These are phyloP conservation scores for Apistogramma diplotaenia DNA, from an alignment of 2,113 vertebrate genomes.

Conservation along the genomic window DNA sequence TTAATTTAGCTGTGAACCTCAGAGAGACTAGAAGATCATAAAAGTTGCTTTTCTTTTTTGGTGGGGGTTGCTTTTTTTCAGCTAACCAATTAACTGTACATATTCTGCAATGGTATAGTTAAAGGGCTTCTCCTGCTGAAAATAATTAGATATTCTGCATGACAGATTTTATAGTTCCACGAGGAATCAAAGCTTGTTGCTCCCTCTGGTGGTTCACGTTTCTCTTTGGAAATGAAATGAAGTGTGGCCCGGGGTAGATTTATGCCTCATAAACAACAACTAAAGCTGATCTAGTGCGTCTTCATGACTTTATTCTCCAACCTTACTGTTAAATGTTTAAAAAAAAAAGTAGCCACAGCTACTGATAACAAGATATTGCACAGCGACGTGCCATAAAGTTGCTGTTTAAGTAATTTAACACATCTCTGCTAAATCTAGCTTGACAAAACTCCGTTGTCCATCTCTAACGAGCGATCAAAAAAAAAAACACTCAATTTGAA, in stretches of 20 bases:
- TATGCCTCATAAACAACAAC: not conserved
- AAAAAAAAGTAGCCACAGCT: not conserved
- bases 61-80: not conserved
- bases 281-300: not conserved
- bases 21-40: not conserved
- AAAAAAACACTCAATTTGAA: no score
- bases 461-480: no score
- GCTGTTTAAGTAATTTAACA: not conserved
- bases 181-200: slow-evolving; percentile 47
- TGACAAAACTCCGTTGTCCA: no score
- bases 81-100: not conserved
- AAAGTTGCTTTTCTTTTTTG: not conserved
- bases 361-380: not conserved
- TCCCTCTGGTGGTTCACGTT: slow-evolving; percentile 51
- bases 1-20: slow-evolving; percentile 31
- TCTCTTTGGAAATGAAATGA: slow-evolving; percentile 22
- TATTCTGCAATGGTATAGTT: not conserved
- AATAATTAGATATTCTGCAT: slow-evolving; percentile 21
- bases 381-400: not conserved
- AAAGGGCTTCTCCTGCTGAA: not conserved
- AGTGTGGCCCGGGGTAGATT: not conserved
- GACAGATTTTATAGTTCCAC: slow-evolving; percentile 8
- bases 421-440: no score
- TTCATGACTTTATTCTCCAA: not conserved
- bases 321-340: not conserved